Conservation (phyloP, 2,888 invertebrate genomes). For the Oxystoma pomonae region DNA sequence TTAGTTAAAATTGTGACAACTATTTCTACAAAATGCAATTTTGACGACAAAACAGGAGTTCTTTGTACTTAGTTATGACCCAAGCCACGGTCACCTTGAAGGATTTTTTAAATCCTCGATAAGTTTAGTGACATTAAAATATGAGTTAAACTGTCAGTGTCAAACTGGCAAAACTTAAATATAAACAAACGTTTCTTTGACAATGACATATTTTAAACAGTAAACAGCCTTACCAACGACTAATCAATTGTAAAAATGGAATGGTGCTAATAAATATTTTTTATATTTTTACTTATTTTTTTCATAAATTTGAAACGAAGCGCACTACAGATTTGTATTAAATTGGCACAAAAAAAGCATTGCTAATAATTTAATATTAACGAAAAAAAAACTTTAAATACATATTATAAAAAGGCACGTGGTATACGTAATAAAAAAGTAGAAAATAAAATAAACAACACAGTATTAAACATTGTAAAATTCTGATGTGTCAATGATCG, state of each 20-base stretch:
- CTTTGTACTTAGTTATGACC: too few species aligned
- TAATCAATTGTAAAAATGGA: neutral
- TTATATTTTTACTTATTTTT: slow-evolving; percentile 29
- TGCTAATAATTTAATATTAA: slow-evolving; percentile 32
- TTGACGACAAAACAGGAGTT: too few species aligned
- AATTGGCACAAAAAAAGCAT: slow-evolving; percentile 41
- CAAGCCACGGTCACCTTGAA: too few species aligned
- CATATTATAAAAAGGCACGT: slow-evolving; percentile 39
- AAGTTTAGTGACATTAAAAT: too few species aligned
- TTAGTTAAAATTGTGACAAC: too few species aligned
- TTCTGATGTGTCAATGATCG: neutral
- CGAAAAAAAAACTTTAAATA: slow-evolving; percentile 34
- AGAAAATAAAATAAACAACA: slow-evolving; percentile 31
- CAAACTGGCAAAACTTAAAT: neutral
- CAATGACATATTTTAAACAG: neutral
- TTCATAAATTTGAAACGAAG: slow-evolving; percentile 40
- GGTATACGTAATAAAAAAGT: slow-evolving; percentile 33
- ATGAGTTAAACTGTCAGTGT: neutral
- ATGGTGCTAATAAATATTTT: neutral
- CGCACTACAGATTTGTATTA: slow-evolving; percentile 15
- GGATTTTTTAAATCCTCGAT: too few species aligned
- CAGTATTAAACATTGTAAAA: neutral
- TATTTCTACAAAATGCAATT: too few species aligned
- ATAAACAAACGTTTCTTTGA: neutral
- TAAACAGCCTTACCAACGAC: neutral